These are phyloP conservation scores for Epicauta chinensis DNA, from an alignment of 1,140 invertebrate species.

Conservation along the genomic window DNA sequence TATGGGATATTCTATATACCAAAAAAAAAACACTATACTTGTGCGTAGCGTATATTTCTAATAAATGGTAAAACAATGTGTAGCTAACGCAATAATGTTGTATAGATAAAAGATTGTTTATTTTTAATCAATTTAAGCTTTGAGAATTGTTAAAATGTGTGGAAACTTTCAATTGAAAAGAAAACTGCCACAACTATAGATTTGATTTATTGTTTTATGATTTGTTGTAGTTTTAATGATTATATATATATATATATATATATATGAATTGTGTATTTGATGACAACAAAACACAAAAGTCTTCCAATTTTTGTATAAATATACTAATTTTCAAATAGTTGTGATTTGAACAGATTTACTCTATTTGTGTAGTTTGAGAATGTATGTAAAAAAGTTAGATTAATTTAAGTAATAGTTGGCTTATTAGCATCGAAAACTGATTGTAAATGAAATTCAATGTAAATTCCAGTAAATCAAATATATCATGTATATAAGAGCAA, in stretches of 20 bases:
- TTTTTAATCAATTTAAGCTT: background rate
- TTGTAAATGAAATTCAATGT: conserved; percentile 4
- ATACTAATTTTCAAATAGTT: conserved; percentile 1
- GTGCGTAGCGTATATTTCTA: conserved; percentile 34
- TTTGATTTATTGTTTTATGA: background rate
- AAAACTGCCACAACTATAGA: background rate
- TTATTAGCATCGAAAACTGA: conserved; percentile 11
- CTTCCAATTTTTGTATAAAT: conserved; percentile 20
- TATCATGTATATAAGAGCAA: background rate
- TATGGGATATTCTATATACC: background rate
- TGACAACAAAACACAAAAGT: conserved; percentile 23
- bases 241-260: too few relatives aligned
- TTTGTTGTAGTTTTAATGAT: background rate
- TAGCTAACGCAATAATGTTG: conserved; percentile 42
- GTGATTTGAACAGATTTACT: background rate
- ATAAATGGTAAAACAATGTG: conserved; percentile 36
- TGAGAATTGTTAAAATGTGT: background rate
- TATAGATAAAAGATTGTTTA: conserved; percentile 22
- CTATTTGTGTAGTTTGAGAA: background rate
- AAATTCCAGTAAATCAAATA: background rate
- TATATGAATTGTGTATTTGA: background rate
- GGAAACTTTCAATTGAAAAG: background rate
- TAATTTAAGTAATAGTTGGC: conserved; percentile 5
- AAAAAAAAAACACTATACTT: conserved; percentile 20
- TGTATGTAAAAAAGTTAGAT: background rate